phyloP scores from a whole-genome alignment of 2,113 vertebrate genomes.

The Eira barbara region DNA sequence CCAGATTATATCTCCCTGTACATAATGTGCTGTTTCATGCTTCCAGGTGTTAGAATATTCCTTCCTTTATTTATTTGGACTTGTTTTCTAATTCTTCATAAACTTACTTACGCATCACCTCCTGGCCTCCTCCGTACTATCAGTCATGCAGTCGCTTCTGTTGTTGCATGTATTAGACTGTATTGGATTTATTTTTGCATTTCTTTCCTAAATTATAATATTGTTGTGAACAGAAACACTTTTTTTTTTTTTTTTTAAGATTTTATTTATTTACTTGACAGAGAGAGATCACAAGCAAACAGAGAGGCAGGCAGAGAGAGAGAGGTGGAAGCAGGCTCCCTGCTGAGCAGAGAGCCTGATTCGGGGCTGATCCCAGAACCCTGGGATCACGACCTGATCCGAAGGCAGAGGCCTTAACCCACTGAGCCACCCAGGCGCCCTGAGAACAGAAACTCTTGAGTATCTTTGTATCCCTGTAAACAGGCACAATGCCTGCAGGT shows the following conservation, averaged over 20 bases:
- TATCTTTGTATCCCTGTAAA: background rate
- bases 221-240: background rate
- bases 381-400: no score
- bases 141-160: background rate
- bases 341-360: no score
- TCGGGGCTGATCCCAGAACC: no score
- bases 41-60: background rate
- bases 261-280: no score
- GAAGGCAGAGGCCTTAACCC: no score
- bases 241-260: no score
- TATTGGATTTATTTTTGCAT: slow-evolving; percentile 14
- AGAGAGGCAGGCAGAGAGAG: no score
- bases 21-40: background rate
- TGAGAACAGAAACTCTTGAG: background rate
- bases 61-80: background rate
- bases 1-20: background rate
- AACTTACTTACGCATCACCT: background rate
- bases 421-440: no score
- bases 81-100: background rate
- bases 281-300: no score
- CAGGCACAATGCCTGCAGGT: background rate
- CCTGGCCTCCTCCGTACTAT: background rate
- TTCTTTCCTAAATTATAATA: background rate
- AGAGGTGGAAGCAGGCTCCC: no score
- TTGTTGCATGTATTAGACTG: background rate